A percentile compares a stretch with the other conserved stretches of the same genome.
phyloP scores from a whole-genome alignment of 2,113 vertebrate species.

The Diadophis punctatus region DNA sequence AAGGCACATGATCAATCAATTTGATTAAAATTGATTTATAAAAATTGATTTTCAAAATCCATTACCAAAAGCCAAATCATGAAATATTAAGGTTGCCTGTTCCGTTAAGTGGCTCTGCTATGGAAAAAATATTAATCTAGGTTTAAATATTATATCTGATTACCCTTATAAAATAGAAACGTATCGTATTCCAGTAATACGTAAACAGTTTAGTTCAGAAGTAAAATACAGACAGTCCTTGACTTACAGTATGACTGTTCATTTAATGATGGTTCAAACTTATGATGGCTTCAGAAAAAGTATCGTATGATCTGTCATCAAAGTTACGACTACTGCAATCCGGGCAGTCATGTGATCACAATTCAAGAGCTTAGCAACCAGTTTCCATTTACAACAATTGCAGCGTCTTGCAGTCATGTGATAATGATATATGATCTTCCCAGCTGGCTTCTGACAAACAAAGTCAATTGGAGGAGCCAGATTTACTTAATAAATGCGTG shows the following conservation, averaged over 20 bases:
- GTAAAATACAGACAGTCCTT: background rate
- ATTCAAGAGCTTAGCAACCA: background rate
- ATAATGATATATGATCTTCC: background rate
- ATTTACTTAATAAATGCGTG: no score
- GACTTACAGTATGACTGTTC: background rate
- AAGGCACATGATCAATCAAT: background rate
- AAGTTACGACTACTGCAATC: background rate
- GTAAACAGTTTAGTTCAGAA: background rate
- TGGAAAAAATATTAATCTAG: background rate
- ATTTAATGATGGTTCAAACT: background rate
- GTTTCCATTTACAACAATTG: background rate
- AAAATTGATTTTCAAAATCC: background rate
- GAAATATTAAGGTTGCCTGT: background rate
- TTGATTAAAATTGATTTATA: background rate
- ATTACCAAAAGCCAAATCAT: background rate
- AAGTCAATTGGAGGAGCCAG: no score
- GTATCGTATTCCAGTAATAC: background rate
- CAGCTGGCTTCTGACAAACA: no score
- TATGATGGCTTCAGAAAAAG: background rate
- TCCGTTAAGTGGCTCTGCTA: background rate
- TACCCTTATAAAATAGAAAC: background rate
- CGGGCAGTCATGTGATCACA: background rate
- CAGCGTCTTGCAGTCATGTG: no score
- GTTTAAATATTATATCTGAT: background rate
- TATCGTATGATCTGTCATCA: background rate